phyloP scores from a whole-genome alignment of 2,888 invertebrate genomes.

The Sipha maydis region DNA sequence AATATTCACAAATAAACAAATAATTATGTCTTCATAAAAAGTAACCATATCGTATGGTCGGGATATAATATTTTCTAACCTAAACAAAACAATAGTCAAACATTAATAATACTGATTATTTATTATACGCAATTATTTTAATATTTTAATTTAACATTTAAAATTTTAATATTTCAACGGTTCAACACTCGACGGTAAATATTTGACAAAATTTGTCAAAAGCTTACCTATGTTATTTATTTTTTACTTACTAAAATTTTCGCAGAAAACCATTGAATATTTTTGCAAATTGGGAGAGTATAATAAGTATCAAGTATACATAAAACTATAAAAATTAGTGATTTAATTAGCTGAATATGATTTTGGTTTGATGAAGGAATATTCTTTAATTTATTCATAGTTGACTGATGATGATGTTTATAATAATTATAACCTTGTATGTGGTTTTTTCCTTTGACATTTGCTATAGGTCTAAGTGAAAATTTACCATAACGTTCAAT shows the following conservation, averaged over 20 bases:
- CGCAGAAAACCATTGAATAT: background rate
- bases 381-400: conserved; percentile 16
- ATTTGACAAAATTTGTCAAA: too few species aligned
- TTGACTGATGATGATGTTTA: conserved; percentile 9
- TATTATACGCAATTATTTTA: too few species aligned
- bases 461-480: background rate
- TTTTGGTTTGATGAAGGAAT: background rate
- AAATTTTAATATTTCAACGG: too few species aligned
- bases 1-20: too few species aligned
- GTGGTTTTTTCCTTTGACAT: conserved; percentile 6
- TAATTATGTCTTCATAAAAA: too few species aligned
- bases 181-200: too few species aligned
- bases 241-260: background rate
- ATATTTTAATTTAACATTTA: too few species aligned
- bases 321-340: background rate
- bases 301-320: background rate
- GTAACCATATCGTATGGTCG: too few species aligned
- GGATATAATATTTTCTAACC: too few species aligned
- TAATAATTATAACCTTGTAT: conserved; percentile 20
- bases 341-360: conserved; percentile 20
- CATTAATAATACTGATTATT: too few species aligned
- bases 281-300: background rate
- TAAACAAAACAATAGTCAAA: too few species aligned
- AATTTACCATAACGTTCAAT: conserved; percentile 36
- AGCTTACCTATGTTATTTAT: background rate